phyloP scores from a whole-genome alignment of 2,113 vertebrate genomes.

The Toxotes jaculatrix region DNA sequence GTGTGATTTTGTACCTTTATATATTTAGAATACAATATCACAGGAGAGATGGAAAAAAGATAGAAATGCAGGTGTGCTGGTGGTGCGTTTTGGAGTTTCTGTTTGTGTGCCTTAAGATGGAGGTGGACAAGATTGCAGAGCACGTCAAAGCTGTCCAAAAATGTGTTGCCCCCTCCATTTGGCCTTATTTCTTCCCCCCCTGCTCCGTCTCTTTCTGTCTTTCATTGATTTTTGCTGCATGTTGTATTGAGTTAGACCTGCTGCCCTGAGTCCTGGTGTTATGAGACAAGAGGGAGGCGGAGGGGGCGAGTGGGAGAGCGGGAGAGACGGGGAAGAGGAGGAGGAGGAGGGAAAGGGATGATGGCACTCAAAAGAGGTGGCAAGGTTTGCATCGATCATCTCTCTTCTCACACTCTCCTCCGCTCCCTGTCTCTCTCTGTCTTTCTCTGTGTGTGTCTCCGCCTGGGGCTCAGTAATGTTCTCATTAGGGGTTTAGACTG shows the following conservation, averaged over 20 bases:
- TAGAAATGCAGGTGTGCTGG: neutral
- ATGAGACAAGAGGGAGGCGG: slow-evolving; percentile 49
- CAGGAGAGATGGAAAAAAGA: neutral
- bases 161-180: slow-evolving; percentile 37
- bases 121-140: slow-evolving; percentile 17
- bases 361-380: slow-evolving; percentile 61
- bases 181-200: slow-evolving; percentile 26
- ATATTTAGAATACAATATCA: neutral
- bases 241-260: slow-evolving; percentile 61
- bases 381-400: slow-evolving; percentile 66
- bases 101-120: slow-evolving; percentile 4
- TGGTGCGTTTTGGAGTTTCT: neutral
- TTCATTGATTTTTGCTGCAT: slow-evolving; percentile 73
- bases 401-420: slow-evolving; percentile 22
- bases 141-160: slow-evolving; percentile 14
- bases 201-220: slow-evolving; percentile 41
- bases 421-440: neutral
- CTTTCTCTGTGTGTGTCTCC: slow-evolving; percentile 24
- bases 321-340: neutral
- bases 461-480: slow-evolving; percentile 65
- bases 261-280: slow-evolving; percentile 46
- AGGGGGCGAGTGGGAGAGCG: slow-evolving; percentile 1
- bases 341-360: slow-evolving; percentile 40
- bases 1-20: neutral
- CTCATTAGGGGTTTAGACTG: slow-evolving; percentile 71